Base-by-base conservation (phyloP, 1,140 invertebrate genomes). In the Neodiprion lecontei region DNA sequence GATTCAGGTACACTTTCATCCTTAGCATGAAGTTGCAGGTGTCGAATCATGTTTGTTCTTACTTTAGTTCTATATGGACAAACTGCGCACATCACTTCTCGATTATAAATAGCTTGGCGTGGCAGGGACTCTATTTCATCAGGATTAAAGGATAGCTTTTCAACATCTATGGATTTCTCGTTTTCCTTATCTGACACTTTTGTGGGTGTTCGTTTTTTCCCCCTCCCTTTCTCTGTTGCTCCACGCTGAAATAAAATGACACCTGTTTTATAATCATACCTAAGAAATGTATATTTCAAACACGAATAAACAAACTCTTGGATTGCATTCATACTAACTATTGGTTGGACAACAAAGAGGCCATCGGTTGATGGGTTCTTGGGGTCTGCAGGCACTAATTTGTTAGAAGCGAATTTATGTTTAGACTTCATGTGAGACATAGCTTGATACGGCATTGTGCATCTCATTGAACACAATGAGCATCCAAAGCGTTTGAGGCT, bases 61-160 rank as follows among this genome's bases (percentile, higher is more conserved):
- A 96, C 94, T 88, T 95, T 95, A 0, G 93, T 94, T 1, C 85
- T 89, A 79, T 92, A 95, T 12, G 90, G 84, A 81, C 94, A 96
- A 4, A 92, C 76, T 0, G 90, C 89, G 82, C 94, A 96, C 66
- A 90, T 89, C 0, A 94, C 88, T 7, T 89, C 88, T 40, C 90
- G 88, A 74, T 89, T 89, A 69, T 93, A 91, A 73, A 96, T 94
- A 1, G 91, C 90, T 53, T 90, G 90, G 8, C 90, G 87, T 0
- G 94, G 94, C 23, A 96, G 82, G 1, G 84, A 82, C 28, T 92
- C 87, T 48, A 94, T 90, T 72, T 95, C 93, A 4, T 89, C 86
- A 0, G 93, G 92, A 10, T 81, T 83, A 76, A 89, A 93, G 3
- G 83, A 82, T 7, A 83, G 83, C 77, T 90, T 90, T 1, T 89